Conservation (phyloP, 2,797 vertebrate species). For the Astyanax mexicanus region DNA sequence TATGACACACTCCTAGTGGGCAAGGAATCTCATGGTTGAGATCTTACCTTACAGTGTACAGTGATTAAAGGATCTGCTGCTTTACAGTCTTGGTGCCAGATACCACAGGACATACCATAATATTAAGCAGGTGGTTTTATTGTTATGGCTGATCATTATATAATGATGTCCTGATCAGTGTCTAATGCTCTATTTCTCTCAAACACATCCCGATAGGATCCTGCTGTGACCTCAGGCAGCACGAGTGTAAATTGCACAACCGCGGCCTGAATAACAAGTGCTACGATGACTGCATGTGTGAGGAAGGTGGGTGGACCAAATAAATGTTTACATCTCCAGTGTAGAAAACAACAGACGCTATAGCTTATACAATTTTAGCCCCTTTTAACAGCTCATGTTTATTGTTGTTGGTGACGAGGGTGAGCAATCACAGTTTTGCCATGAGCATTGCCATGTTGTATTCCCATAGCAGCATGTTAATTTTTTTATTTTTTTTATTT, state of each 20-base stretch:
- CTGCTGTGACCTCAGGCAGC: slow-evolving; percentile 93
- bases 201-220: slow-evolving; percentile 76
- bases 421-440: neutral
- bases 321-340: neutral
- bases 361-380: neutral
- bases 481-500: neutral
- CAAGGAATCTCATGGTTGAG: too few species aligned
- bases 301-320: slow-evolving; percentile 84
- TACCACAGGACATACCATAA: too few species aligned
- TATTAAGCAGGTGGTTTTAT: too few species aligned
- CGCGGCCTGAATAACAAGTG: slow-evolving; percentile 98
- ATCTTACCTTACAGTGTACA: too few species aligned
- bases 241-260: slow-evolving; percentile 92
- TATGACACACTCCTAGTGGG: too few species aligned
- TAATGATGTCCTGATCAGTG: neutral
- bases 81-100: too few species aligned
- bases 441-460: neutral
- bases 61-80: too few species aligned
- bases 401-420: neutral
- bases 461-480: neutral
- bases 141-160: too few species aligned
- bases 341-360: neutral
- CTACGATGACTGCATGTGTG: slow-evolving; percentile 97
- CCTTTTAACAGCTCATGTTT: neutral
- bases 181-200: neutral